A percentile compares a stretch with the other conserved stretches of the same genome.
phyloP scores from a whole-genome alignment of 2,888 invertebrate genomes.

The Synanthedon vespiformis region DNA sequence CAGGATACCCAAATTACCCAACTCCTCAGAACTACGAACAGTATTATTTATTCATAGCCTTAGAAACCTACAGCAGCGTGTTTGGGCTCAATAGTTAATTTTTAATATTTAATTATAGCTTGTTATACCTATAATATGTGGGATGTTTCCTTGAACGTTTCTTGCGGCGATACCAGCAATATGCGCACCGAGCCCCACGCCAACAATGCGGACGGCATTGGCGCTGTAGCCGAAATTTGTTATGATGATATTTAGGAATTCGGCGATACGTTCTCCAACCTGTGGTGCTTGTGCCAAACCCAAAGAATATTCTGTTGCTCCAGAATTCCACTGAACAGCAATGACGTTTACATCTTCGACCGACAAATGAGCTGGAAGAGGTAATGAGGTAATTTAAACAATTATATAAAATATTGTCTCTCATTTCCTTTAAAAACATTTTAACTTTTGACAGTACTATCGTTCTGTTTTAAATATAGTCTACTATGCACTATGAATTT shows the following conservation, averaged over 20 bases:
- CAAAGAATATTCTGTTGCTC: constrained; percentile 28
- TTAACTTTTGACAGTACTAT: no score
- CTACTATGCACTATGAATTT: no score
- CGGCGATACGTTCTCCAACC: constrained; percentile 36
- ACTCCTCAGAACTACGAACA: no score
- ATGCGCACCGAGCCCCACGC: constrained; percentile 54
- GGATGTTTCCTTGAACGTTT: constrained; percentile 22
- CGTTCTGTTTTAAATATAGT: no score
- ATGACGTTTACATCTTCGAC: constrained; percentile 45
- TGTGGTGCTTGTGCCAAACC: constrained; percentile 44
- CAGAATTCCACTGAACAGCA: constrained; percentile 53
- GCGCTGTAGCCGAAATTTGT: constrained; percentile 30
- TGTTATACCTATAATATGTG: constrained; percentile 41
- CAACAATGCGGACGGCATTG: constrained; percentile 42
- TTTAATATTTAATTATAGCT: no score
- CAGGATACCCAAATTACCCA: no score
- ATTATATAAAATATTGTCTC: neutral
- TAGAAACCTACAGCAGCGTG: no score
- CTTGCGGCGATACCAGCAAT: constrained; percentile 55
- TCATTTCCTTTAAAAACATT: neutral
- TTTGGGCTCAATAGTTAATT: no score
- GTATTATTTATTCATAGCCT: no score
- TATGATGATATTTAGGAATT: constrained; percentile 45
- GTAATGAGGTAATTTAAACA: neutral
- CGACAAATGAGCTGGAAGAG: constrained; percentile 33